Conservation (phyloP, 2,888 invertebrate species). For the Drosophila meridiana region DNA sequence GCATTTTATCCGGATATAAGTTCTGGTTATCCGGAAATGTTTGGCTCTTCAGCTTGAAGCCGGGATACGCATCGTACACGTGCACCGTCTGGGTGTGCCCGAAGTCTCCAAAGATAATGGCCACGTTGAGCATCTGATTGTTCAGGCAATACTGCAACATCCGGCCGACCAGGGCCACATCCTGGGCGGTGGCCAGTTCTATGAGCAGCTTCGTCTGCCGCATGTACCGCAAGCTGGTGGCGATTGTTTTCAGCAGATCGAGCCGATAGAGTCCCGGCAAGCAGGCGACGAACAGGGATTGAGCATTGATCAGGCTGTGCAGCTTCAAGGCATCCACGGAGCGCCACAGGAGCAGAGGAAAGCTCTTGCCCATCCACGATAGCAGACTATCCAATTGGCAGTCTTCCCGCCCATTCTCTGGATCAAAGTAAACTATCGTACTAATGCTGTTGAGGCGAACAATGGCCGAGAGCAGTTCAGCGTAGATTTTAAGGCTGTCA, state of each 20-base stretch:
- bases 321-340: conserved; percentile 17
- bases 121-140: conserved; percentile 56
- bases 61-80: conserved; percentile 48
- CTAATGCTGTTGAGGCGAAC: conserved; percentile 27
- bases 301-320: conserved; percentile 32
- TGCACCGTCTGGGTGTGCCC: conserved; percentile 31
- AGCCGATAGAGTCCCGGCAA: conserved; percentile 40
- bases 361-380: not conserved
- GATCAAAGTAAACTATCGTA: conserved; percentile 53
- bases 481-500: conserved; percentile 27
- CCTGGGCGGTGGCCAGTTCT: conserved; percentile 35
- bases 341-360: conserved; percentile 51
- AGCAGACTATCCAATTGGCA: conserved; percentile 40
- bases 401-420: conserved; percentile 22
- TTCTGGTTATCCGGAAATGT: not conserved
- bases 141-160: conserved; percentile 43
- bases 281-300: conserved; percentile 54
- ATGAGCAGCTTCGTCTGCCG: conserved; percentile 54
- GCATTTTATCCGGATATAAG: conserved; percentile 55
- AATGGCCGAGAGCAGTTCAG: conserved; percentile 29
- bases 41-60: conserved; percentile 29
- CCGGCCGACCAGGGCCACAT: conserved; percentile 17
- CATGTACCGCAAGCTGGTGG: conserved; percentile 36
- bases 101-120: conserved; percentile 41
- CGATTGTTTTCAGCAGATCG: conserved; percentile 35